Percentiles rank a stretch among this genome's conserved stretches.
phyloP scores from a whole-genome alignment of 2,797 vertebrate genomes.

The Buphagus erythrorhynchus region DNA sequence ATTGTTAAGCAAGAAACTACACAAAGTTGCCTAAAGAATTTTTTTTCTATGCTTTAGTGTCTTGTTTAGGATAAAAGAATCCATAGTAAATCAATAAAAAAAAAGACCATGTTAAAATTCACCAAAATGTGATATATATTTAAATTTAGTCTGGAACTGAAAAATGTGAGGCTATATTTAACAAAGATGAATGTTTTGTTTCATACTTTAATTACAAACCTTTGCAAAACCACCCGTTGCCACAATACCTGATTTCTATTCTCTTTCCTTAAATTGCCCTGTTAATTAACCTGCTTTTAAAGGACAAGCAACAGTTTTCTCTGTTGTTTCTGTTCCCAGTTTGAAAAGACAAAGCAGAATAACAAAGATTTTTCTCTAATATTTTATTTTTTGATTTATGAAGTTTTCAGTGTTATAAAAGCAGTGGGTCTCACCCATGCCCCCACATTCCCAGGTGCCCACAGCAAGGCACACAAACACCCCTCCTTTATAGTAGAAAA shows the following conservation, averaged over 20 bases:
- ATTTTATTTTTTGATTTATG: not conserved
- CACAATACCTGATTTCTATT: not conserved
- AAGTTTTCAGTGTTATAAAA: not conserved
- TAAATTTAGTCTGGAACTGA: not conserved
- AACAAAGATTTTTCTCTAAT: not conserved
- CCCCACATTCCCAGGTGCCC: not conserved
- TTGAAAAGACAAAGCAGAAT: not conserved
- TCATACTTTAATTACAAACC: not conserved
- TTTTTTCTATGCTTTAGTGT: not conserved
- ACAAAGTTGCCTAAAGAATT: not conserved
- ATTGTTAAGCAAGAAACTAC: not conserved
- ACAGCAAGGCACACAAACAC: not conserved
- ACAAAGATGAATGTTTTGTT: not conserved
- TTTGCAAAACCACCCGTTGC: not conserved
- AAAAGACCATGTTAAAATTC: not conserved
- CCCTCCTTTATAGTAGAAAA: not conserved
- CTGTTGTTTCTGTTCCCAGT: not conserved
- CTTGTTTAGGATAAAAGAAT: not conserved
- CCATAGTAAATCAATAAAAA: not conserved
- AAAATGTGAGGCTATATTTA: slow-evolving; percentile 5
- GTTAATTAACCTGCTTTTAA: not conserved
- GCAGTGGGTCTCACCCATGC: not conserved
- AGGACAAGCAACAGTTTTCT: not conserved
- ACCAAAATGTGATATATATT: not conserved
- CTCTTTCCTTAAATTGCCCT: not conserved